Evolutionary conservation across 2,113 vertebrate species (phyloP).

Genomic region (Scolopax mira): DNA sequence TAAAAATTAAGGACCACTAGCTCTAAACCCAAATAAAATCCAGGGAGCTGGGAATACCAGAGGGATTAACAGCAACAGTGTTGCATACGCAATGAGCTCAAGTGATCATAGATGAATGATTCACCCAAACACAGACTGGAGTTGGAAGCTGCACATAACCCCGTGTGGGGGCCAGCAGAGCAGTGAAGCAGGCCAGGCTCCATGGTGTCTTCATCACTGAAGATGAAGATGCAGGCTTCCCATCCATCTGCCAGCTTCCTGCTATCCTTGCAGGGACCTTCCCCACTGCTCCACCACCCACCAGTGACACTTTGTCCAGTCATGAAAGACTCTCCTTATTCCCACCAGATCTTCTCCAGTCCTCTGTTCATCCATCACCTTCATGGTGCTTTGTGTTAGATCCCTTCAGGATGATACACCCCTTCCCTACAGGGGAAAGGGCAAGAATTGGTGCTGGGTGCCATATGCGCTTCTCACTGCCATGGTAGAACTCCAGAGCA

Average conservation of each 20-base stretch:
- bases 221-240: not conserved
- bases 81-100: not conserved
- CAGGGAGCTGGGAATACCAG: not conserved
- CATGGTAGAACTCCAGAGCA: not conserved
- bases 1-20: constrained; percentile 12
- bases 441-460: not conserved
- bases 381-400: not conserved
- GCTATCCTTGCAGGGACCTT: not conserved
- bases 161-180: accelerated
- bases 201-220: accelerated
- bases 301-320: not conserved
- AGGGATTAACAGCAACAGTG: not conserved
- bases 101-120: not conserved
- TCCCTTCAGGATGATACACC: not conserved
- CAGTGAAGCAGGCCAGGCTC: not conserved
- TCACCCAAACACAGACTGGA: not conserved
- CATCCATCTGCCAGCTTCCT: not conserved
- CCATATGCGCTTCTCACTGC: not conserved
- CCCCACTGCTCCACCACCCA: too few relatives aligned
- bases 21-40: not conserved
- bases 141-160: not conserved
- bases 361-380: not conserved
- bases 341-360: not conserved
- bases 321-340: not conserved
- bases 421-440: not conserved